Evolutionary conservation across 1,140 invertebrate species (phyloP).

Genomic region (Apis cerana): DNA sequence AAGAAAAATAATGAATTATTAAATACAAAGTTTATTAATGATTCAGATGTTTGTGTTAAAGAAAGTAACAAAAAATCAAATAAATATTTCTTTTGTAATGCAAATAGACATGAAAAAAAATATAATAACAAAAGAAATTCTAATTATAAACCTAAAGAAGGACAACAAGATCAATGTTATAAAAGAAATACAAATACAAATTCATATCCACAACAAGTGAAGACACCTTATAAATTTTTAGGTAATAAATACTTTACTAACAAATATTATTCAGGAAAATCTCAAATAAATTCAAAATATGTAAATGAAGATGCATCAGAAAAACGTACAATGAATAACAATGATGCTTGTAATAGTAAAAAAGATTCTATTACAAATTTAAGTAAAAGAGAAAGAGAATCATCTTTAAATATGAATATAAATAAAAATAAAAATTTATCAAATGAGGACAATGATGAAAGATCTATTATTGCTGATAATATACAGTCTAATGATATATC

Average conservation of each 20-base stretch:
- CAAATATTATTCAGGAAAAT: slow-evolving; percentile 51
- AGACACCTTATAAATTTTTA: slow-evolving; percentile 62
- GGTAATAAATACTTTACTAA: slow-evolving; percentile 62
- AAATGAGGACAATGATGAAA: slow-evolving; percentile 27
- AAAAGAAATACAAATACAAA: slow-evolving; percentile 40
- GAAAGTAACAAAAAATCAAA: neutral
- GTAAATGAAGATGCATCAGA: too few relatives aligned
- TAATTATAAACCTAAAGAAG: slow-evolving; percentile 51
- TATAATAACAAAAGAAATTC: slow-evolving; percentile 56
- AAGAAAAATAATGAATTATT: neutral
- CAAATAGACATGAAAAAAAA: slow-evolving; percentile 50
- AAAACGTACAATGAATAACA: neutral
- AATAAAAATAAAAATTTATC: neutral
- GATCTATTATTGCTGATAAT: slow-evolving; percentile 27
- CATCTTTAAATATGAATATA: slow-evolving; percentile 19
- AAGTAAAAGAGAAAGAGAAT: slow-evolving; percentile 31
- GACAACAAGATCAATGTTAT: slow-evolving; percentile 33
- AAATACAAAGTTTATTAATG: neutral
- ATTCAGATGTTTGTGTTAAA: neutral
- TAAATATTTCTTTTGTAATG: slow-evolving; percentile 20
- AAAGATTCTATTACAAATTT: slow-evolving; percentile 1
- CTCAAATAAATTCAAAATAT: neutral
- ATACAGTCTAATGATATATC: slow-evolving; percentile 50
- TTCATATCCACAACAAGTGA: slow-evolving; percentile 46
- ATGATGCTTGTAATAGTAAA: slow-evolving; percentile 15